Conservation (phyloP, 2,113 vertebrate species). For the Prinia subflava region DNA sequence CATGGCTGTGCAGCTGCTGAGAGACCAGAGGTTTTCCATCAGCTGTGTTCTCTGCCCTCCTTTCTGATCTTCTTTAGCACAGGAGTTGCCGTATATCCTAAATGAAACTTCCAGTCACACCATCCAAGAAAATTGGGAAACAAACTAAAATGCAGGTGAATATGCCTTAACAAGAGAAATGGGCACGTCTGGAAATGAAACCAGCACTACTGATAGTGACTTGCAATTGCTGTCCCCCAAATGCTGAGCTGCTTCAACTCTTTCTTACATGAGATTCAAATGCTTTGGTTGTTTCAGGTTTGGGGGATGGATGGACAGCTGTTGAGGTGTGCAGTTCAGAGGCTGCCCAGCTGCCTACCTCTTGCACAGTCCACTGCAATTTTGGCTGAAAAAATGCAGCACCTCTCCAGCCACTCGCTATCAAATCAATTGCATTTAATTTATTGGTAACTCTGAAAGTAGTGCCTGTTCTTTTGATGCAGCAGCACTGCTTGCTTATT, state of each 20-base stretch:
- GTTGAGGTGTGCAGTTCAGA: not conserved
- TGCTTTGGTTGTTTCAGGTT: not conserved
- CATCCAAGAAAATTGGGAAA: not conserved
- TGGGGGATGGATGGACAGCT: not conserved
- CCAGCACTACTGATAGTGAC: not conserved
- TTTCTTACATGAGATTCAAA: fast-evolving
- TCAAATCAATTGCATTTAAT: not conserved
- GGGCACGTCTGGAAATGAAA: not conserved
- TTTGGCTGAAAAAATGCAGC: not conserved
- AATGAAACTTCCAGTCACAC: not conserved
- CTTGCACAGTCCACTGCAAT: not conserved
- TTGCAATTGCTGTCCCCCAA: not conserved
- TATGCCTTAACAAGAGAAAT: not conserved
- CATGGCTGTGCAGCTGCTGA: not conserved
- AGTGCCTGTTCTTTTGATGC: not conserved
- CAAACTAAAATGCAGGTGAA: not conserved
- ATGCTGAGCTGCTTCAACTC: not conserved
- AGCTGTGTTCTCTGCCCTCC: not conserved
- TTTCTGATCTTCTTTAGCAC: not conserved
- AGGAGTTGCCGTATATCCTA: not conserved
- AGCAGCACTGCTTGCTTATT: not conserved
- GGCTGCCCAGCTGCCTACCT: not conserved
- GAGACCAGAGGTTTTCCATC: not conserved
- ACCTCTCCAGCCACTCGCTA: not conserved
- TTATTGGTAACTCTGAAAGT: not conserved